Percentiles rank a stretch among this genome's conserved stretches.
These are phyloP conservation scores for Nomada ferruginata DNA, from an alignment of 2,888 invertebrate genomes.

Conservation along the genomic window DNA sequence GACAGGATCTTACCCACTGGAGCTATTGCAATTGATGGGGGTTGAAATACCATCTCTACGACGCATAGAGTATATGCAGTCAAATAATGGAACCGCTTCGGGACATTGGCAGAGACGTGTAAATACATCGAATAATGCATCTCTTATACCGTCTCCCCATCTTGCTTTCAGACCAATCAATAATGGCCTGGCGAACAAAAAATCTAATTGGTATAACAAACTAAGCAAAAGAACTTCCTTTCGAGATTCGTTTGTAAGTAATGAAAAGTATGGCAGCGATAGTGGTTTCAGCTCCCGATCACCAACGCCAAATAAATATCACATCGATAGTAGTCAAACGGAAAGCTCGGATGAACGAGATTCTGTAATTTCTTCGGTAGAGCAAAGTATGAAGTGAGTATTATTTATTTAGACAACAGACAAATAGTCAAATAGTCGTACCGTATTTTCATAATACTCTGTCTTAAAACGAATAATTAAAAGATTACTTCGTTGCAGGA, in stretches of 20 bases:
- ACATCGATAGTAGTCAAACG: conserved; percentile 77
- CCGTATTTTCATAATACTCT: neutral
- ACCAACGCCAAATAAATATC: conserved; percentile 81
- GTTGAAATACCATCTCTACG: conserved; percentile 76
- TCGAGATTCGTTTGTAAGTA: conserved; percentile 71
- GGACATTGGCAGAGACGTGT: conserved; percentile 78
- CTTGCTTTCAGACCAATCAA: conserved; percentile 71
- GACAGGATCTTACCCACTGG: conserved; percentile 77
- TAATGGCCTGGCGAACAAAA: conserved; percentile 72
- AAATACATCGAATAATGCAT: conserved; percentile 63
- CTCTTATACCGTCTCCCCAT: conserved; percentile 72
- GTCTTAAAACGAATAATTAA: neutral
- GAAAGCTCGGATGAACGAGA: conserved; percentile 82
- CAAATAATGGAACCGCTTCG: conserved; percentile 62
- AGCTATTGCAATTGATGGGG: conserved; percentile 78
- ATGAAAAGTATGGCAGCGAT: conserved; percentile 78
- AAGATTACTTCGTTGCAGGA: conserved; percentile 65
- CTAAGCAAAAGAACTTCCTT: conserved; percentile 69
- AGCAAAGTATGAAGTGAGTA: conserved; percentile 78
- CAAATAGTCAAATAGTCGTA: neutral
- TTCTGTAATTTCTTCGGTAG: conserved; percentile 77
- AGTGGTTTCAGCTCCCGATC: conserved; percentile 82
- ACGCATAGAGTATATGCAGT: conserved; percentile 75
- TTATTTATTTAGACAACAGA: neutral
- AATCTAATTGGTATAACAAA: conserved; percentile 76